A percentile compares a stretch with the other conserved stretches of the same genome.
Conservation (phyloP, 1,140 invertebrate species). For the Rhizoglyphus robini region DNA sequence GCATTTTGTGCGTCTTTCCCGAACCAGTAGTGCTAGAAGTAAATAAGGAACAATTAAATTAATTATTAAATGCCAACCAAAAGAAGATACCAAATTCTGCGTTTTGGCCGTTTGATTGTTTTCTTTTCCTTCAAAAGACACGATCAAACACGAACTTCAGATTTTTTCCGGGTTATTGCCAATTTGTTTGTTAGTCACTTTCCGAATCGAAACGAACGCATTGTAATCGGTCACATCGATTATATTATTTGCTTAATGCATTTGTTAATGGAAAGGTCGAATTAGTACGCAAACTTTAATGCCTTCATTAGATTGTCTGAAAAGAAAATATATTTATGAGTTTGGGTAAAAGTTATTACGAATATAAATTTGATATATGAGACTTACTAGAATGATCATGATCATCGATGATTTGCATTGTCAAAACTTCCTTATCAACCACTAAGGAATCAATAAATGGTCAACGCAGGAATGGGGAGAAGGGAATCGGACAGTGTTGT, state of each 20-base stretch:
- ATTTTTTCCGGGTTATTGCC: slow-evolving; percentile 67
- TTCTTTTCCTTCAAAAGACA: slow-evolving; percentile 52
- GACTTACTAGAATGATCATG: neutral
- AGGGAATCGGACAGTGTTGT: too few species aligned
- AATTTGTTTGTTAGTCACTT: slow-evolving; percentile 59
- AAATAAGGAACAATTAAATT: slow-evolving; percentile 76
- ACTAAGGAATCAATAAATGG: neutral
- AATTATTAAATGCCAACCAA: slow-evolving; percentile 76
- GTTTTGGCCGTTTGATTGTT: slow-evolving; percentile 64
- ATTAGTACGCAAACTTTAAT: slow-evolving; percentile 64
- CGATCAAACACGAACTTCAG: slow-evolving; percentile 71
- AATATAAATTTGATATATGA: too few species aligned
- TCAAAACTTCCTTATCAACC: neutral
- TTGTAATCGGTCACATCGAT: slow-evolving; percentile 47
- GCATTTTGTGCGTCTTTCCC: slow-evolving; percentile 92
- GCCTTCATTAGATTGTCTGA: slow-evolving; percentile 5
- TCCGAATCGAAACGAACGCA: slow-evolving; percentile 73
- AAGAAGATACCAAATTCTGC: slow-evolving; percentile 52
- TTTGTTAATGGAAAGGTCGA: slow-evolving; percentile 48
- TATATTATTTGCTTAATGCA: slow-evolving; percentile 29
- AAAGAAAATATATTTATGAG: too few species aligned
- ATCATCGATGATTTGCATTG: neutral
- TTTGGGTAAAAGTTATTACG: neutral
- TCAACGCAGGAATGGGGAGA: too few species aligned
- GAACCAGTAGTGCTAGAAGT: slow-evolving; percentile 85